Base-by-base conservation (phyloP, 1,140 invertebrate species). In the Campoletis sonorensis region DNA sequence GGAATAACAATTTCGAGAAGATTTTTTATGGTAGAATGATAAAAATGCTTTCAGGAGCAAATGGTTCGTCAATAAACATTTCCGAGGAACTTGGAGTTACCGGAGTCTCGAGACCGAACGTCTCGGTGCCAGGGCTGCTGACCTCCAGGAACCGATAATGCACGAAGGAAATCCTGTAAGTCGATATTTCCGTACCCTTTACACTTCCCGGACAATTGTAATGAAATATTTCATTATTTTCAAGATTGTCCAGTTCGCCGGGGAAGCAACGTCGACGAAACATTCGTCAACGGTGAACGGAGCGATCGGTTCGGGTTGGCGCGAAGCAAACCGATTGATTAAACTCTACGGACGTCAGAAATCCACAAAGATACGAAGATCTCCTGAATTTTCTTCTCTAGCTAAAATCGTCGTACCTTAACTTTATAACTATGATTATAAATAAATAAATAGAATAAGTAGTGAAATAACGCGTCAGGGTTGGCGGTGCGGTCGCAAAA, bases 281-380 rank as follows among this genome's bases (percentile, higher is more conserved):
- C 94, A 93, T 87, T 96, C 94, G 87, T 95, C 95, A 10, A 96
- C 96, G 1, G 96, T 96, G 4, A 96, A 98, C 88, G 97, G 97
- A 11, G 97, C 97, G 1, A 91, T 97, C 4, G 95, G 96, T 89
- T 93, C 94, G 37, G 97, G 96, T 0, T 95, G 94, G 90, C 92
- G 96, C 79, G 96, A 97, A 90, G 96, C 96, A n/a, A 93, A 96
- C 64, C 92, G 94, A 87, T 79, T 93, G n/a, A 88, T 92, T 51
- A 86, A 89, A 72, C 72, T 86, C 92, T 81, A 86, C 87, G 40
- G 61, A 26, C 61, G 61, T 64, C 61, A 64, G 23, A 64, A 27
- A 64, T 64, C 61, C 23, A 64, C 61, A 13, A 64, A 64, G 61
- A 13, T 11, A 3, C 61, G 21, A 23, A 23, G n/a, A n/a, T n/a